Base-by-base conservation (phyloP, 2,888 invertebrate genomes). In the Rhyacophila evoluta region DNA sequence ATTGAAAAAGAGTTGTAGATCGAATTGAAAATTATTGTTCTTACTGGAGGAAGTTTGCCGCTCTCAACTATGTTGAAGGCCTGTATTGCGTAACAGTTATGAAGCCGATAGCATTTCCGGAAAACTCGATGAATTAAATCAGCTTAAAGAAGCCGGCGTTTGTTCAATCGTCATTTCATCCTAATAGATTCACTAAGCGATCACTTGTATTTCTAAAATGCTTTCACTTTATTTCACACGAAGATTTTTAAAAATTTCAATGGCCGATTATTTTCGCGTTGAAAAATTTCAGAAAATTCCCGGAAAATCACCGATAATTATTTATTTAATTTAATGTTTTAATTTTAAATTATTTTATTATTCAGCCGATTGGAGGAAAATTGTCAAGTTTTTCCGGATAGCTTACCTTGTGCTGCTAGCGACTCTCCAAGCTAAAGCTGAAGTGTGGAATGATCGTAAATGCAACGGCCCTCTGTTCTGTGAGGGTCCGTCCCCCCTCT, bases 391-490 rank as follows among this genome's bases (percentile, higher is more conserved):
- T 55, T 55, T 55, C 55, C 55, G 55, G 55, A 55, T 88, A 86
- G 88, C 89, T 89, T 89, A 89, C 89, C 89, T 89, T 88, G 86
- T 87, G 88, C 86, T 87, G 86, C 88, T 89, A 86, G 88, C 89
- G 89, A 89, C 89, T 89, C 89, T 89, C 86, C 88, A 86, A 88
- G 88, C 88, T 68, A 88, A 89, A 89, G 89, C 89, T 89, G 88
- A 88, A 89, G 89, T 89, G 89, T 87, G 89, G 89, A 90, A 89
- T 90, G 89, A 86, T 87, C 86, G 85, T 85, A 85, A 87, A 85
- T 87, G 88, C 87, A 87, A 86, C 86, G 38, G 89, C 88, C 88
- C 74, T 29, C 37, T 28, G 71, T 29, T 55, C 38, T 36, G 71
- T 74, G 33, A 36, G 68, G 77, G 25, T 39, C 27, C 89, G 88